These are phyloP conservation scores for Cossypha polioptera DNA, from an alignment of 2,797 vertebrate genomes.

Conservation along the genomic window DNA sequence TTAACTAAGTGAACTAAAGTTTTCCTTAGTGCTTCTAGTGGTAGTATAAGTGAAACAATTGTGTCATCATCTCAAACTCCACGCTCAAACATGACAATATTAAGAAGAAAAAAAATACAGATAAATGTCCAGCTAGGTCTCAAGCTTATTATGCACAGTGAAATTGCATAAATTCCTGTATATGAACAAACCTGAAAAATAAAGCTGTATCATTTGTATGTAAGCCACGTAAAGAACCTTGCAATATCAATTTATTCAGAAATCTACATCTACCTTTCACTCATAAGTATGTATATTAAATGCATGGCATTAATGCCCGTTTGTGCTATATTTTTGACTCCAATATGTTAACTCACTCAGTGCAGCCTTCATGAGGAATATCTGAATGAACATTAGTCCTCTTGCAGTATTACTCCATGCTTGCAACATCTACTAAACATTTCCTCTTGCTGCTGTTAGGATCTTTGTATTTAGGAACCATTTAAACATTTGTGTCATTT, in stretches of 20 bases:
- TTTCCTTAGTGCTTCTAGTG: not conserved
- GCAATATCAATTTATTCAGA: not conserved
- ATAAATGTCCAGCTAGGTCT: not conserved
- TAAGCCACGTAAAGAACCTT: not conserved
- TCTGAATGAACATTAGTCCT: not conserved
- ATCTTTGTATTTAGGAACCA: not conserved
- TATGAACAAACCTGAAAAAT: not conserved
- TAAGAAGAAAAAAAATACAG: not conserved
- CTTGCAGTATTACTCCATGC: not conserved
- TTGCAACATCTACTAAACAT: not conserved
- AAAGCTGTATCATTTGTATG: not conserved
- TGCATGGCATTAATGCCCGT: not conserved
- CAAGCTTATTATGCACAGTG: not conserved
- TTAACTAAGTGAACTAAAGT: not conserved
- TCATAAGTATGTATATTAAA: not conserved
- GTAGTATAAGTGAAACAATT: not conserved
- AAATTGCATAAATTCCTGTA: not conserved
- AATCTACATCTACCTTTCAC: not conserved
- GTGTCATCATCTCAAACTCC: not conserved
- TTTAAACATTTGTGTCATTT: not conserved
- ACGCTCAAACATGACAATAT: not conserved
- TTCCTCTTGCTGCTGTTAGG: not conserved
- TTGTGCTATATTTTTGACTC: not conserved
- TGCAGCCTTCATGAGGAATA: not conserved
- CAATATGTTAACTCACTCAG: not conserved